Base-by-base conservation (phyloP, 2,888 invertebrate species). In the Falcaria lacertinaria region DNA sequence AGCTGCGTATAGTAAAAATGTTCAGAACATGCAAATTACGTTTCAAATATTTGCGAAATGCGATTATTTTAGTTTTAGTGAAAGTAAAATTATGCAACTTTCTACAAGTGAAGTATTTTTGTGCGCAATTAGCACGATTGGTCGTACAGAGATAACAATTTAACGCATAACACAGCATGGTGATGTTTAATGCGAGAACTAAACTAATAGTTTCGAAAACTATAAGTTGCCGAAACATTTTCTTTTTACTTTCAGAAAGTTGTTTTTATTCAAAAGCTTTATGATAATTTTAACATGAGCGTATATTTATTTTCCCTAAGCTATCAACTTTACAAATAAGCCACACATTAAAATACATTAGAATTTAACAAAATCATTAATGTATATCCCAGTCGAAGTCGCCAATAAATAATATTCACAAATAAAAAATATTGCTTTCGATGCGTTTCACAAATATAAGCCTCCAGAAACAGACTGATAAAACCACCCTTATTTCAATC, bases 21-120 rank as follows among this genome's bases (percentile, higher is more conserved):
- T 64, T 67, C 55, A 69, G 68, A 72, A 66, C 66, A 80, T 80
- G 84, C 74, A 80, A 81, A 85, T 64, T 78, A 62, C 62, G 56
- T 68, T 79, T 80, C 65, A 73, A 82, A 79, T 74, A 71, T 71
- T 73, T 64, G 75, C 79, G 76, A 80, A 75, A 74, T 68, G 62
- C 65, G 59, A 70, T 81, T 75, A 82, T 77, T 83, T 80, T 50
- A 55, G 47, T 63, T 62, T 64, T 60, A 83, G 87, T 83, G 87
- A 89, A 89, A 87, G 89, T 85, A 62, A 79, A 75, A 80, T 89
- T 87, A 89, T 78, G 89, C 85, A 89, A 89, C 86, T 88, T 87
- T 88, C 87, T 83, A 82, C 73, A 57, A 60, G 54, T 57, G 67
- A 60, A 60, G 60, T 60, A 54, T 55, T 52, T 49, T 60, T 42